Evolutionary conservation across 2,113 vertebrate species (phyloP), one percentile per base, ranked within the genome.

Genomic region (Rynchops niger): DNA sequence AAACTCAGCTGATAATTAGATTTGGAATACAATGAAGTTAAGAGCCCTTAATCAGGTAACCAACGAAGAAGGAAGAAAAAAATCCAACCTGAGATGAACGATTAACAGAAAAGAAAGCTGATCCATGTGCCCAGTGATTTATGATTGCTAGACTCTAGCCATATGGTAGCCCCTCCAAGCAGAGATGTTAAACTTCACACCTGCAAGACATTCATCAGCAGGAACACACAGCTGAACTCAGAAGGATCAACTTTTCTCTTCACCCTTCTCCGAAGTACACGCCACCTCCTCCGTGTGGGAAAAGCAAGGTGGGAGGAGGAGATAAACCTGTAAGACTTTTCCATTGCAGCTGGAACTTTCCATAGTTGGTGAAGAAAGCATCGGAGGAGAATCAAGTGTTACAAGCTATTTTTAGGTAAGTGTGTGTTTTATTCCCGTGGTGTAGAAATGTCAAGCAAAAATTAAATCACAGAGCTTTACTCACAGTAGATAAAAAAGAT

Each of bases 191-290:
- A 93, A 93, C 90, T 88, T 90, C 23, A 21, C 91, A 95, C 73
- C 94, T 96, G 88, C 78, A 88, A 90, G 95, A 89, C 88, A 78
- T 17, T 53, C 82, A 86, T 61, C 36, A 95, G 86, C 93, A 95
- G 87, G 82, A 90, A 77, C 94, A 80, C 20, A 15, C 40, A 63
- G 71, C 73, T 71, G 63, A 62, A 36, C 53, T 36, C 88, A 95
- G 4, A 71, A 88, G 77, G 47, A 82, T 21, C 77, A 79, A 53
- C 77, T 91, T 42, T 12, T 81, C 53, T 66, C 70, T 38, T 82
- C 93, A 79, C 66, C 62, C 32, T 15, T 3, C 34, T 16, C 15
- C 32, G 30, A 65, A 21, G 70, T 32, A 74, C 65, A 71, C n/a
- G 27, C 0, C 90, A 84, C 61, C 84, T 89, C 59, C 66, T 81